Base-by-base conservation (phyloP, 1,140 invertebrate species). In the Pseudomyrmex flavicornis region DNA sequence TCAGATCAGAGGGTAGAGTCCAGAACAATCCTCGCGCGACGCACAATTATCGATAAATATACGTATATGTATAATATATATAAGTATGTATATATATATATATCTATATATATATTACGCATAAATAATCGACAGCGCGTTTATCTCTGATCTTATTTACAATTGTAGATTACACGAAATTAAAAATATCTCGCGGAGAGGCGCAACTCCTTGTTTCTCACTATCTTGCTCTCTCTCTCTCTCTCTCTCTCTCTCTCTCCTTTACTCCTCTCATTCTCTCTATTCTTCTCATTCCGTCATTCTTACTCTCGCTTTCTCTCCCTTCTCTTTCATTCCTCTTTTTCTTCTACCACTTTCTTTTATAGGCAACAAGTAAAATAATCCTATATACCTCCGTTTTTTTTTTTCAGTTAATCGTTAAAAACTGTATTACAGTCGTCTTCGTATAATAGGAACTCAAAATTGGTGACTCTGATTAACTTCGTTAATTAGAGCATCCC, bases 81-180 rank as follows among this genome's bases (percentile, higher is more conserved):
- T 89, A 84, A 82, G 75, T 84, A 84, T 86, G 58, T 88, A 80
- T 88, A 83, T 84, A 80, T 88, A 83, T 84, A 70, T 90, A 84
- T 86, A 52, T 88, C 76, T 88, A 83, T 84, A 70, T 90, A 89
- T 90, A 85, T 88, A 89, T 89, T 92, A 92, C 91, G 92, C 90
- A 93, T 93, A 93, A 92, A 93, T 93, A 93, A 94, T 91, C 90
- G 91, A 92, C 91, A 91, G 91, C 91, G 91, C 91, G 85, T 90
- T 80, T 70, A 80, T 91, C 68, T 87, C 90, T 90, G 88, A 91
- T 92, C 83, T 88, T 94, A 93, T 94, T 62, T 93, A 93, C 93
- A 93, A 88, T 83, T 89, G 85, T 91, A 87, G 75, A 69, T 84
- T 73, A 80, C 75, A 82, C 56, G 35, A 91, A 93, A 94, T 93